Conservation (phyloP, 2,797 vertebrate genomes). For the Sarcophilus harrisii region DNA sequence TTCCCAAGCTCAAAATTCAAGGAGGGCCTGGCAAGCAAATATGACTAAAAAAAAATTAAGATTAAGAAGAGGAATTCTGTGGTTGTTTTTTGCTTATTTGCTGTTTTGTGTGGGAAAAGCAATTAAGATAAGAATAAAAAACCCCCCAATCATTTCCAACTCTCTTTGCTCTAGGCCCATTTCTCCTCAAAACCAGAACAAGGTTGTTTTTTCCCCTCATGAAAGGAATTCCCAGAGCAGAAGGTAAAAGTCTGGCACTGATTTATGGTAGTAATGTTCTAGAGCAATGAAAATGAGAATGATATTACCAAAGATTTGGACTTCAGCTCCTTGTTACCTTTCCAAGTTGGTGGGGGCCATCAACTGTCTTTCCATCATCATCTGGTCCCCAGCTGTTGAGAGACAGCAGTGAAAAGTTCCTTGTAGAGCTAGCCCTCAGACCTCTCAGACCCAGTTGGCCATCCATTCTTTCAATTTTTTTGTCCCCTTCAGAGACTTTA, state of each 20-base stretch:
- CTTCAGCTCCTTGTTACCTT: slow-evolving; percentile 86
- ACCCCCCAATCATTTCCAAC: background rate
- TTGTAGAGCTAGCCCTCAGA: background rate
- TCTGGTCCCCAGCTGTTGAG: slow-evolving; percentile 96
- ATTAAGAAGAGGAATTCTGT: background rate
- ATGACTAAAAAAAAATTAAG: background rate
- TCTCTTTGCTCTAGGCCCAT: background rate
- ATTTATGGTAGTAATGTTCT: background rate
- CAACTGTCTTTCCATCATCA: slow-evolving; percentile 96
- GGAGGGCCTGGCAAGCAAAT: background rate
- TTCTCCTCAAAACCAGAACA: no score
- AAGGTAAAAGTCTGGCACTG: background rate
- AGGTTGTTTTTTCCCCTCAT: background rate
- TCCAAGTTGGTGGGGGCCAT: slow-evolving; percentile 97
- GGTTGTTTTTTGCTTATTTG: background rate
- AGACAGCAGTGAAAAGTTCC: slow-evolving; percentile 13
- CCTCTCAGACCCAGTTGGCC: slow-evolving; percentile 1
- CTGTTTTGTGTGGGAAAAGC: background rate
- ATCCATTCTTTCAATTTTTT: rapidly evolving
- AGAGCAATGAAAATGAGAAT: background rate
- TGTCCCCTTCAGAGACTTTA: background rate
- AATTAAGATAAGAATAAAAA: background rate
- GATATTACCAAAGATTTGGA: background rate
- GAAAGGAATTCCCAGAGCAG: background rate
- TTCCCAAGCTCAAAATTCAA: background rate